phyloP scores from a whole-genome alignment of 1,140 invertebrate genomes.

The Cotesia vestalis region DNA sequence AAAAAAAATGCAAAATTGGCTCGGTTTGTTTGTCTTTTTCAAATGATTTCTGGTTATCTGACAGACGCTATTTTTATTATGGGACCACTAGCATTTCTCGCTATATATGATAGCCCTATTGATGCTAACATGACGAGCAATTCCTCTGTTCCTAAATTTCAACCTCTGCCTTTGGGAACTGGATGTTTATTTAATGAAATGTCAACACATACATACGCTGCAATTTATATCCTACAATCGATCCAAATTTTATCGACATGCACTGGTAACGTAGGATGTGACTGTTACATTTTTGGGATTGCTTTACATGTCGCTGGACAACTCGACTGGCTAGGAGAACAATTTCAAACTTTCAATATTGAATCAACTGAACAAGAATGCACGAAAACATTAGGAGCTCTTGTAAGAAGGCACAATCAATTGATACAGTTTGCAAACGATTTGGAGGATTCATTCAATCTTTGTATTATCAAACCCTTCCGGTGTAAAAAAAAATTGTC shows the following conservation, averaged over 20 bases:
- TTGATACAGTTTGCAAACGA: constrained; percentile 26
- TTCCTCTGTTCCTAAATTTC: not conserved
- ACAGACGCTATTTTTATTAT: constrained; percentile 32
- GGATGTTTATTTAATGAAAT: constrained; percentile 37
- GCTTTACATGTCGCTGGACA: constrained; percentile 44
- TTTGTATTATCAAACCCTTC: constrained; percentile 37
- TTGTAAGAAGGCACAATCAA: constrained; percentile 36
- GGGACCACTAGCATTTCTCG: constrained; percentile 31
- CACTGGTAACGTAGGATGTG: constrained; percentile 39
- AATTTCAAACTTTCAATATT: constrained; percentile 5
- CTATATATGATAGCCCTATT: not conserved
- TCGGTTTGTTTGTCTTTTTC: constrained; percentile 32
- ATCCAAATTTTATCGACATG: constrained; percentile 27
- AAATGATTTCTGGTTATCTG: constrained; percentile 38
- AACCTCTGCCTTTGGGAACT: constrained; percentile 37
- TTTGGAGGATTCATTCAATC: constrained; percentile 37
- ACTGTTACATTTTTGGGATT: constrained; percentile 42
- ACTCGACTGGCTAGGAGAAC: constrained; percentile 37
- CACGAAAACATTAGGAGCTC: constrained; percentile 2
- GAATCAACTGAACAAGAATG: not conserved
- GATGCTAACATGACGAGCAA: not conserved
- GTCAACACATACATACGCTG: constrained; percentile 25
- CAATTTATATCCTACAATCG: constrained; percentile 38
- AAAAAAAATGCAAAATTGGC: constrained; percentile 35
- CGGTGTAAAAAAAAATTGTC: too few relatives aligned